Evolutionary conservation across 2,888 invertebrate genomes (phyloP), one percentile per base, ranked within the genome.

Genomic region (Merodon equestris): DNA sequence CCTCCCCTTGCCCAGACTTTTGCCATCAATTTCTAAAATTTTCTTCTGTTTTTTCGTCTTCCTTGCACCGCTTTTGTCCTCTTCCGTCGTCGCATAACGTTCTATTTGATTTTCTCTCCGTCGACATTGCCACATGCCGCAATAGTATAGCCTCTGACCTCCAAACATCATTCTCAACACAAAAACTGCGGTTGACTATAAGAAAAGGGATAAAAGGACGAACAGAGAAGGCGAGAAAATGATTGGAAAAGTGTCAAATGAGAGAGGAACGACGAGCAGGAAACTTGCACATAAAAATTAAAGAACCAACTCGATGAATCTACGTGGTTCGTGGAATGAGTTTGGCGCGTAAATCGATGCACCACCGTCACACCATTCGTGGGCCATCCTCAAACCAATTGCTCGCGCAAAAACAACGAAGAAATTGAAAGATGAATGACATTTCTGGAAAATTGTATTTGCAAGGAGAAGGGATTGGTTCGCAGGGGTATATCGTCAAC

Each of bases 231-330:
- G 54, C 60, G 36, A 67, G 57, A 67, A 76, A 79, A 79, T 79
- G 79, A 79, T 79, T 79, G 79, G 79, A 79, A 79, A 79, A 79
- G 74, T 79, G 79, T 74, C 79, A 60, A 79, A 74, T 70, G 44
- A 36, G 58, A 60, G 57, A 58, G 27, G 7, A 7, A 27, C 2
- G 7, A 7, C 27, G 7, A 27, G 54, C 36, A 63, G 38, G 63
- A 67, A 67, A 61, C 42, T 54, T 50, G 38, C 44, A 60, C 58
- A 68, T 63, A 58, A 72, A 73, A 77, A 77, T 77, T 77, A 77
- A 68, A 63, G 72, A 63, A 67, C 40, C 44, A 14, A 58, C 50
- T 47, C 14, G 36, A n/a, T n/a, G n/a, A n/a, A n/a, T n/a, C n/a
- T n/a, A n/a, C n/a, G n/a, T n/a, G n/a, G n/a, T n/a, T 64, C 58